A percentile compares a stretch with the other conserved stretches of the same genome.
These are phyloP conservation scores for Magallana angulata DNA, from an alignment of 1,140 invertebrate genomes.

Conservation along the genomic window DNA sequence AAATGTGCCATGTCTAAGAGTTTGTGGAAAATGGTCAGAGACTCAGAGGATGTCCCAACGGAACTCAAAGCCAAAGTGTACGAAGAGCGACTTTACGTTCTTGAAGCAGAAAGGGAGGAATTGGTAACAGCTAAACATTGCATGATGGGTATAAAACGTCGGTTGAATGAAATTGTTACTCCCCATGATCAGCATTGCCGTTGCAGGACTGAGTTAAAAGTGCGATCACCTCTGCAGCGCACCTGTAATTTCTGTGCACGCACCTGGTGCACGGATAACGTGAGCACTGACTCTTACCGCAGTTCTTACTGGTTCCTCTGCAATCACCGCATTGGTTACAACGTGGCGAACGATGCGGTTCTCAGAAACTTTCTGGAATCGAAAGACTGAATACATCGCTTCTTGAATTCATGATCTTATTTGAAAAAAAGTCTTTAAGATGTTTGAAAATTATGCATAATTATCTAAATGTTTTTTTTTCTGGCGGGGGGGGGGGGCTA, in stretches of 20 bases:
- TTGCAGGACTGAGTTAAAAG: conserved; percentile 54
- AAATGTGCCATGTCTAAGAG: conserved; percentile 45
- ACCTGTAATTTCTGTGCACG: conserved; percentile 53
- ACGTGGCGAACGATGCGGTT: conserved; percentile 53
- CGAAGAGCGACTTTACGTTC: conserved; percentile 40
- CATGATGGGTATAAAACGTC: conserved; percentile 38
- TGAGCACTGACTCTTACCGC: conserved; percentile 54
- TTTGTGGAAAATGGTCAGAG: conserved; percentile 46
- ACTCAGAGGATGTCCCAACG: conserved; percentile 33
- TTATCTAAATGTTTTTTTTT: too few species aligned
- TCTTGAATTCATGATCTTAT: too few species aligned
- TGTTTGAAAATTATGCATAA: too few species aligned
- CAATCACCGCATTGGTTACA: conserved; percentile 58
- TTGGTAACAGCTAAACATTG: conserved; percentile 45
- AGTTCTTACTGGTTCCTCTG: conserved; percentile 59
- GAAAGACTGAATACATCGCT: conserved; percentile 20
- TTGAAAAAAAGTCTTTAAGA: too few species aligned
- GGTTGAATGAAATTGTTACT: conserved; percentile 49
- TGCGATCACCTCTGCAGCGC: conserved; percentile 50
- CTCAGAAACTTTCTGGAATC: conserved; percentile 52
- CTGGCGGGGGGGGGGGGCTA: too few species aligned
- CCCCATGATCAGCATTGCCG: conserved; percentile 58
- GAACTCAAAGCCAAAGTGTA: conserved; percentile 50
- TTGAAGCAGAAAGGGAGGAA: conserved; percentile 50
- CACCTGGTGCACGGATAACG: conserved; percentile 56